These are phyloP conservation scores for Caenorhabditis brenneri DNA, from an alignment of 1,140 invertebrate genomes.

Conservation along the genomic window DNA sequence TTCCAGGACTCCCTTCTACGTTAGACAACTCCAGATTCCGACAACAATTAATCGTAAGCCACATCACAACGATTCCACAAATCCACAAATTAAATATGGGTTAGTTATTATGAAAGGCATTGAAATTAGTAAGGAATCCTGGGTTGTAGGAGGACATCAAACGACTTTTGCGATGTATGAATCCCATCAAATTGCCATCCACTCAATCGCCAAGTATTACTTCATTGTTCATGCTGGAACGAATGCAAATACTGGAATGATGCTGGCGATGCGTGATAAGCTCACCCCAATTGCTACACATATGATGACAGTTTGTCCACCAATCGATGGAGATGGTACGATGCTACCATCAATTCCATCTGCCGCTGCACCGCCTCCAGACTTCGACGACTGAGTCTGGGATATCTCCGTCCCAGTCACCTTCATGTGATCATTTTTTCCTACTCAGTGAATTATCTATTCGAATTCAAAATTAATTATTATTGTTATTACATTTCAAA, in stretches of 20 bases:
- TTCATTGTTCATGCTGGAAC: conserved; percentile 13
- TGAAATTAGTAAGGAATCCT: background rate
- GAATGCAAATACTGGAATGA: conserved; percentile 2
- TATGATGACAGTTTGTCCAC: conserved; percentile 20
- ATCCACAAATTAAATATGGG: conserved; percentile 17
- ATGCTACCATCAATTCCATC: background rate
- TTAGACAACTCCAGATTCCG: conserved; percentile 20
- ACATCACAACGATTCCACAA: conserved; percentile 8
- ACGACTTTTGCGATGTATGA: conserved; percentile 19
- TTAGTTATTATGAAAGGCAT: background rate
- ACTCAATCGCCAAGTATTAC: background rate
- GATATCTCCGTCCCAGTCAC: background rate
- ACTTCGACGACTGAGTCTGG: background rate
- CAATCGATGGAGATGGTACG: background rate
- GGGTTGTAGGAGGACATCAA: background rate
- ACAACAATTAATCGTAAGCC: conserved; percentile 14
- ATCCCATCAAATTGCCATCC: conserved; percentile 10
- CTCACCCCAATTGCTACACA: background rate
- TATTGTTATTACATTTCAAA: background rate
- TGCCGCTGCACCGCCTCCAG: background rate
- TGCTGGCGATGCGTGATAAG: background rate
- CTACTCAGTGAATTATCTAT: background rate
- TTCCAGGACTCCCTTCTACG: background rate
- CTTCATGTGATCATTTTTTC: background rate
- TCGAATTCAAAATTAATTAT: background rate